A percentile compares a stretch with the other conserved stretches of the same genome.
phyloP scores from a whole-genome alignment of 2,797 vertebrate species.

The Momotus momota region DNA sequence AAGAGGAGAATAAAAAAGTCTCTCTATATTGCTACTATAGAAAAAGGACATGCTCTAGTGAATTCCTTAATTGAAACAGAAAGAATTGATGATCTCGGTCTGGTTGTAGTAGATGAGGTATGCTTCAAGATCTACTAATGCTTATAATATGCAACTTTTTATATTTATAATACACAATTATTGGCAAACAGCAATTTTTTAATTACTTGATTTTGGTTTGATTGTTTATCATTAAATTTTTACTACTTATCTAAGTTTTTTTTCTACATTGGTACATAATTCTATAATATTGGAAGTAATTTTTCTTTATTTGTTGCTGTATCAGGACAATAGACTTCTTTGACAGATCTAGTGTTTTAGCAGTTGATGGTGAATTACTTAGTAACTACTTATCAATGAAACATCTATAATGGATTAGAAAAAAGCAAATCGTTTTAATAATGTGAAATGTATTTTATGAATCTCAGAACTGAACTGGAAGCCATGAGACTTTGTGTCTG shows the following conservation, averaged over 20 bases:
- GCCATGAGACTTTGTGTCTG: neutral
- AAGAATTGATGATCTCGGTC: constrained; percentile 84
- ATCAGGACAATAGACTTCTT: neutral
- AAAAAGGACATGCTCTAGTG: constrained; percentile 92
- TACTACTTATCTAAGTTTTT: neutral
- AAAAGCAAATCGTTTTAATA: neutral
- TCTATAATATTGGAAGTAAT: neutral
- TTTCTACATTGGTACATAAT: neutral
- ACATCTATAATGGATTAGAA: neutral
- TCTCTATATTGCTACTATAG: constrained; percentile 93
- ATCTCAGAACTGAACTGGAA: neutral
- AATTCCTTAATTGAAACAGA: constrained; percentile 91
- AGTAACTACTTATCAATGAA: neutral
- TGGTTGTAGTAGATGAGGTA: constrained; percentile 97
- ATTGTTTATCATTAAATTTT: neutral
- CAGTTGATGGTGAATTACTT: neutral
- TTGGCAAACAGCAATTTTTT: neutral
- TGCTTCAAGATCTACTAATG: neutral
- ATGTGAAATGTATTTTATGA: neutral
- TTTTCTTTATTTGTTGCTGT: neutral
- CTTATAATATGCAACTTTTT: neutral
- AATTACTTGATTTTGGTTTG: neutral
- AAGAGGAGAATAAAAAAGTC: constrained; percentile 86
- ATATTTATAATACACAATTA: neutral
- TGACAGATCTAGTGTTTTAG: neutral